Conservation (phyloP, 2,797 vertebrate genomes). For the Crossoptilon crossoptilon region DNA sequence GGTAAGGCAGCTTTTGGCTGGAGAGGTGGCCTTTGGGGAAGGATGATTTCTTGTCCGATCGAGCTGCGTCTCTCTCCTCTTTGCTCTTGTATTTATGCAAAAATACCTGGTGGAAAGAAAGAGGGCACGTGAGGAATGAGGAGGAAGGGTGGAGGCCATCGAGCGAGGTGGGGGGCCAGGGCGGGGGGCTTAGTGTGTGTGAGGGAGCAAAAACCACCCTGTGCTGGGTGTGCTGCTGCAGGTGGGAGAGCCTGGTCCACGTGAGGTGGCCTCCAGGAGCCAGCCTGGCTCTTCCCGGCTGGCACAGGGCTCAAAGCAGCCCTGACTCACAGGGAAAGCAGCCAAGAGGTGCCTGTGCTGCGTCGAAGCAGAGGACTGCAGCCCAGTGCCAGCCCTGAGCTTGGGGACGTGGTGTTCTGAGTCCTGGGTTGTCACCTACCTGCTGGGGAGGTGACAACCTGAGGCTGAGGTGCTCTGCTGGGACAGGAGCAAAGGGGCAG, state of each 20-base stretch:
- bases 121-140: neutral
- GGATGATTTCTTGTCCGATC: constrained; percentile 58
- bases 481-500: neutral
- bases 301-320: neutral
- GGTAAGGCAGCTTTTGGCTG: constrained; percentile 68
- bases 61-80: constrained; percentile 45
- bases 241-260: neutral
- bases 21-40: constrained; percentile 72
- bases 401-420: neutral
- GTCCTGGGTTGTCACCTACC: neutral
- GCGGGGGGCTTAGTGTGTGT: neutral
- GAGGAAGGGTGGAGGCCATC: neutral
- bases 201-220: neutral
- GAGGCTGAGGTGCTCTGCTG: neutral
- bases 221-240: neutral
- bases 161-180: fast-evolving
- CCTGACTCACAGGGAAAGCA: neutral
- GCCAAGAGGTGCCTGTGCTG: neutral
- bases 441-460: neutral
- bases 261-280: neutral
- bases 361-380: neutral
- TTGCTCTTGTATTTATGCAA: constrained; percentile 80
- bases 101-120: constrained; percentile 78
- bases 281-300: neutral
- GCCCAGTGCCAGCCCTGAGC: neutral